Base-by-base conservation (phyloP, 1,140 invertebrate species). In the Dufourea novaeangliae region DNA sequence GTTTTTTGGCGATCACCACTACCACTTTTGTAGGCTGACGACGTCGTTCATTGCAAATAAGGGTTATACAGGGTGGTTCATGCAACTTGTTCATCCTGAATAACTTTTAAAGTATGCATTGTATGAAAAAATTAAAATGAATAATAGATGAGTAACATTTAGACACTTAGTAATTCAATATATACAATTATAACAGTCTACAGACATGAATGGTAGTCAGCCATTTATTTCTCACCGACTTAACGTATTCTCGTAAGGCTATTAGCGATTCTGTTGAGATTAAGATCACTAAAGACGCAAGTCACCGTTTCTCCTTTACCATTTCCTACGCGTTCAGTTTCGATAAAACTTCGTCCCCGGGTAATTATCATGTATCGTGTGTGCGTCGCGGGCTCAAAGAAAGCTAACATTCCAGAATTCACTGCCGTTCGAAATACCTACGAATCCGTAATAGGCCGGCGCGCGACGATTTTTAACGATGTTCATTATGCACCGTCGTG, bases 331-430 rank as follows among this genome's bases (percentile, higher is more conserved):
- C 57, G 57, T 37, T 61, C 57, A 37, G 57, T 50, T 62, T 46
- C 56, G 39, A 71, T 71, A 62, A 62, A 57, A 17, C 29, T 32
- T 14, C 56, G 25, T 46, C 56, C 39, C 37, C n/a, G 39, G 39
- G 39, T 71, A 71, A 71, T 71, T 71, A 71, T 71, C 69, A 71
- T 71, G 69, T 71, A 71, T n/a, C 29, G 56, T 22, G 69, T 32
- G 69, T 71, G 4, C 56, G 69, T 71, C 25, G 56, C 57, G 39
- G 41, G n/a, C 29, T 62, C 14, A 57, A 62, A 44, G 69, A 62
- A 71, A 71, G 69, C 39, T 62, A 46, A 62, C 69, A 71, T 71
- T 62, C 69, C 39, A 34, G 39, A 46, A 71, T 71, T 62, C 69
- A 62, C 69, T 46, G 69, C n/a, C 39, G 39, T 22, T 61, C 69